Conservation (phyloP, 2,797 vertebrate species). For the Sorex maritimensis region DNA sequence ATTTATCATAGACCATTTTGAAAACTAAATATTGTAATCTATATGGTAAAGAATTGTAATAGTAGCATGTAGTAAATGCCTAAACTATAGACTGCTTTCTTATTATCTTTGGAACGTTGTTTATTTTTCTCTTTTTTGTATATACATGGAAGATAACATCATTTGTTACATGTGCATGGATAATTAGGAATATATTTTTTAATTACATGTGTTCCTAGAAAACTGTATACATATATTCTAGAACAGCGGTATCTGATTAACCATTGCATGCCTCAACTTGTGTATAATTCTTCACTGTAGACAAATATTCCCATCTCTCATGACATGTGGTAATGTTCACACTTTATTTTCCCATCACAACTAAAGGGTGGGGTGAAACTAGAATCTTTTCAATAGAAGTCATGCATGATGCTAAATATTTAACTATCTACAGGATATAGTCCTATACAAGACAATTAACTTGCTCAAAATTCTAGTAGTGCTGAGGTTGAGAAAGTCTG, state of each 20-base stretch:
- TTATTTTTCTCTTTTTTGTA: background rate
- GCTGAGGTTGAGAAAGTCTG: background rate
- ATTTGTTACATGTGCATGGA: background rate
- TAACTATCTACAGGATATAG: accelerated
- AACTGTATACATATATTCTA: background rate
- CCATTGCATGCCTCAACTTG: accelerated
- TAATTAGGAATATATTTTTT: background rate
- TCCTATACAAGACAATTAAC: background rate
- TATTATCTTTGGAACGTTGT: background rate
- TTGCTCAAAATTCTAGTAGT: background rate
- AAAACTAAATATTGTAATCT: constrained; percentile 5
- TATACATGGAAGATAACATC: background rate
- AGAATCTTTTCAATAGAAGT: no score
- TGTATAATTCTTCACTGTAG: background rate
- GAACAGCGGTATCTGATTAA: background rate
- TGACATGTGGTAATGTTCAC: accelerated
- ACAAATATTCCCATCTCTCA: background rate
- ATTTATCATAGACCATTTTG: background rate
- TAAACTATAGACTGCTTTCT: constrained; percentile 5
- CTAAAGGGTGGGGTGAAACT: background rate
- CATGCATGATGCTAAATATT: background rate
- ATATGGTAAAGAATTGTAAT: background rate
- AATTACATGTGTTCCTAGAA: background rate
- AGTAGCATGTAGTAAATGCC: background rate
- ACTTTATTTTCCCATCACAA: background rate